Evolutionary conservation across 2,888 invertebrate species (phyloP), one percentile per base, ranked within the genome.

Genomic region (Erynnis tages): DNA sequence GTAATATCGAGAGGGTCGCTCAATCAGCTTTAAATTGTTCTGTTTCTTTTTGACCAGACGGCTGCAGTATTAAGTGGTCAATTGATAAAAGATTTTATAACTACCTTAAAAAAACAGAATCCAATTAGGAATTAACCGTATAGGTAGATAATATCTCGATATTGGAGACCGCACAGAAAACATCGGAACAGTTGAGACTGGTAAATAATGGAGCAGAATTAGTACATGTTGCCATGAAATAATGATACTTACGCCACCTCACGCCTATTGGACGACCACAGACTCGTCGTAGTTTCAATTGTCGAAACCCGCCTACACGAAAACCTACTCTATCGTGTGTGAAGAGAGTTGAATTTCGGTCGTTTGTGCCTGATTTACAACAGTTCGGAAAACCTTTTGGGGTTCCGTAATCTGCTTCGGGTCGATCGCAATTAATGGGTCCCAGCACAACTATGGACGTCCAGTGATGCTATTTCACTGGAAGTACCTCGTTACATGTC

Each of bases 361-460:
- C 57, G 60, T 46, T 54, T 35, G 30, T 30, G 54, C 69, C 69
- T 81, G 75, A 82, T 86, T 80, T 83, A 83, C 73, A 65, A 67
- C 66, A 63, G 66, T 74, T 75, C 61, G 63, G 67, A 66, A 76
- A 77, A 76, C 76, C 75, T 78, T 79, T 74, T 62, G 72, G 76
- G 76, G 73, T 69, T 69, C 72, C 67, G 76, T 87, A 83, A 86
- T 85, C 83, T 76, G 77, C 78, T 80, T 74, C 73, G 77, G 71
- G 73, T 80, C 78, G 72, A 79, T 79, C 73, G 79, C 82, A 85
- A 87, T 87, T 88, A 88, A 85, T 84, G 82, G 71, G 73, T 73
- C 73, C 73, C 69, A 67, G 63, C 63, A 68, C 61, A 62, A 63
- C 64, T 67, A 66, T 64, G 72, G 70, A 63, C 60, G 63, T 57